Evolutionary conservation across 2,797 vertebrate species (phyloP), one percentile per base, ranked within the genome.

Genomic region (Microctenopoma steveboyesi): DNA sequence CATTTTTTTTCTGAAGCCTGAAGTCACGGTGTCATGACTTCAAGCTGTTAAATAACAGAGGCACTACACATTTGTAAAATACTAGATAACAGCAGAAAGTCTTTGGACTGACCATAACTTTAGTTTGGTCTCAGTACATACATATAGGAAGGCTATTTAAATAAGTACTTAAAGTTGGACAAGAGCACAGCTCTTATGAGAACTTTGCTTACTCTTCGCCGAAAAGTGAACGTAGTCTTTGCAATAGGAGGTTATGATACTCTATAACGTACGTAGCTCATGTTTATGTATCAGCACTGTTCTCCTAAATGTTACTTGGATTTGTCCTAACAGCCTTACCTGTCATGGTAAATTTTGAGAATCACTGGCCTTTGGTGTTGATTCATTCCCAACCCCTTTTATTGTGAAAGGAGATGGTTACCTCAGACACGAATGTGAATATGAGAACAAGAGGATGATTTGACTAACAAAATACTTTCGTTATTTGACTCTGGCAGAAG

Each of bases 401-500:
- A 58, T 70, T 76, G 37, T 74, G 50, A 63, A 68, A 56, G 22
- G 28, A 15, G 60, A 57, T 40, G 60, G 83, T 82, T 61, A 72
- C 57, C 22, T 76, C 27, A n/a, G 67, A 47, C 47, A n/a, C 50
- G 56, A 61, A 68, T 70, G 64, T 74, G 30, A 61, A 61, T 60
- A 54, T 66, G 5, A 62, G 39, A 47, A 28, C 27, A 50, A 33
- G 49, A n/a, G 11, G 35, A 52, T 43, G 45, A 79, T 85, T 84
- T 82, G 80, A 81, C 60, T 78, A 40, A 74, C 68, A 84, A 79
- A 86, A 40, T 48, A 37, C n/a, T 25, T 48, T 60, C 1, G 15
- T 16, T 52, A 53, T 33, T 11, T 40, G 52, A 46, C 48, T 50
- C 46, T 43, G 61, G 48, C 49, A 68, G 54, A 42, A 64, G 65